Evolutionary conservation across 2,888 invertebrate genomes (phyloP).

Genomic region (Bombylius discolor): DNA sequence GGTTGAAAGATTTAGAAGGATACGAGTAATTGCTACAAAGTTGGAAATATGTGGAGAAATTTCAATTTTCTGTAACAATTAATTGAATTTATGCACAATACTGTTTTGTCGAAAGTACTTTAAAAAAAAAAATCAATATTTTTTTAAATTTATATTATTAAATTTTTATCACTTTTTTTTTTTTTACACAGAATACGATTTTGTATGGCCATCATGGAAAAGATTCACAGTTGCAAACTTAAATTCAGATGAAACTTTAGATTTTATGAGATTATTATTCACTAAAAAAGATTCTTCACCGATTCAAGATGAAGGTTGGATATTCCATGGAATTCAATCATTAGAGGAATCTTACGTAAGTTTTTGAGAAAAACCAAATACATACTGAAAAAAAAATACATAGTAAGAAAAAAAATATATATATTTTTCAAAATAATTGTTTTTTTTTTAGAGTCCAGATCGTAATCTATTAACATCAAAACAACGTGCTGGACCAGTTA

Average conservation of each 20-base stretch:
- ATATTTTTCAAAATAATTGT: neutral
- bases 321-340: slow-evolving; percentile 27
- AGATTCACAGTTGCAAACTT: neutral
- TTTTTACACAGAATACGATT: neutral
- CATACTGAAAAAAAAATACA: too few species aligned
- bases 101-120: too few species aligned
- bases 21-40: too few species aligned
- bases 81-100: too few species aligned
- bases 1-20: too few species aligned
- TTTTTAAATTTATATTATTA: too few species aligned
- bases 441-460: slow-evolving; percentile 19
- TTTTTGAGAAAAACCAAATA: neutral
- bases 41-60: too few species aligned
- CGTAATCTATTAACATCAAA: slow-evolving; percentile 24
- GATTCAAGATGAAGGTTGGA: slow-evolving; percentile 29
- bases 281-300: slow-evolving; percentile 26
- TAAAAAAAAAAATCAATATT: too few species aligned
- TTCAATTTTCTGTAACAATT: too few species aligned
- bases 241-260: slow-evolving; percentile 19
- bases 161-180: neutral
- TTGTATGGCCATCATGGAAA: neutral
- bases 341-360: slow-evolving; percentile 27
- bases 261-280: slow-evolving; percentile 30
- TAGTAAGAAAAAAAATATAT: too few species aligned
- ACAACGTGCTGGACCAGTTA: slow-evolving; percentile 34